Base-by-base conservation (phyloP, 2,113 vertebrate genomes). In the Tylochromis polylepis region DNA sequence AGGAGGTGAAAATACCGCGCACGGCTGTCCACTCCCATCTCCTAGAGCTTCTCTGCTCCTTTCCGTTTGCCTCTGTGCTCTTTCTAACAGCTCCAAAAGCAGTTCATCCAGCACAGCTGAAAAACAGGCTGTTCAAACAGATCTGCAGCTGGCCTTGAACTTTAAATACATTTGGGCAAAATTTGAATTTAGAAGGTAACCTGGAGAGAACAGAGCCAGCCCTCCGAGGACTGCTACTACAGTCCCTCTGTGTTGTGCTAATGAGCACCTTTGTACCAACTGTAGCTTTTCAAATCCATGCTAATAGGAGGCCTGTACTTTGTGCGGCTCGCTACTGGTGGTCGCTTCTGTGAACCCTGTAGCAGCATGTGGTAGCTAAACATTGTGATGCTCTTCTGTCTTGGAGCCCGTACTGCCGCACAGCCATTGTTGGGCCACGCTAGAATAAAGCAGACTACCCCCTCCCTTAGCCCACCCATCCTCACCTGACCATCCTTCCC, bases 171-270 rank as follows among this genome's bases (percentile, higher is more conserved):
- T 94, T 94, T 91, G 80, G 87, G 85, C 34, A 67, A 82, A 81
- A 95, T 96, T 95, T 96, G 93, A 96, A 96, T 95, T 94, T 92
- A 83, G 91, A 95, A 92, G 93, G 91, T 93, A 82, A 91, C 92
- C 92, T 83, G 89, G 46, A 41, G 92, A 92, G 93, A 95, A 94
- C 87, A 95, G 91, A 94, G 85, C 80, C 87, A 3, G 81, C 90
- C 92, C 95, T 95, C 92, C 24, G 81, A 93, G 95, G 92, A 92
- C 86, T 20, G 75, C 70, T 79, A 93, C 92, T 87, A 94, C 93
- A 81, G 90, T 87, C 91, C 87, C 91, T 79, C 92, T 96, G 88
- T 96, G 93, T 96, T 96, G 95, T 97, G 96, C 92, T 96, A 97
- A 97, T 96, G 94, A 95, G 93, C 55, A 82, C 89, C 95, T 96